phyloP scores from a whole-genome alignment of 2,888 invertebrate genomes.

The Meteorus colon region DNA sequence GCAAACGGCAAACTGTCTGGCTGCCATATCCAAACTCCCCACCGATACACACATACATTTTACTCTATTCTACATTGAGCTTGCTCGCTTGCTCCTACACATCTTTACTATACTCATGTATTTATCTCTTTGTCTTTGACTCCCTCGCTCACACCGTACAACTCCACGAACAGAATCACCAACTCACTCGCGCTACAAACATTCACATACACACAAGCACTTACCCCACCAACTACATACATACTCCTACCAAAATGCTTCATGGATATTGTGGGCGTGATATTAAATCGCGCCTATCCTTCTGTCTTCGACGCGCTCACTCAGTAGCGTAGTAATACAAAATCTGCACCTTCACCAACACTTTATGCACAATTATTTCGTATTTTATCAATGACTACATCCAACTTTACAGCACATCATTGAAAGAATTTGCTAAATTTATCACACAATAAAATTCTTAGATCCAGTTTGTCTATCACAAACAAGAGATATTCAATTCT shows the following conservation, averaged over 20 bases:
- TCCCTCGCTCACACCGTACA: slow-evolving; percentile 26
- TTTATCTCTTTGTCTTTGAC: slow-evolving; percentile 15
- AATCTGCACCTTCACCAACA: slow-evolving; percentile 9
- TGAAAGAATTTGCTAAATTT: not conserved
- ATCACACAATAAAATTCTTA: not conserved
- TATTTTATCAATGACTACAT: slow-evolving; percentile 1
- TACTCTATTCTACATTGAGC: slow-evolving; percentile 5
- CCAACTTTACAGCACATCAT: not conserved
- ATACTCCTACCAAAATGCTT: slow-evolving; percentile 31
- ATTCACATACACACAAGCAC: not conserved
- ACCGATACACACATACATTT: slow-evolving; percentile 52
- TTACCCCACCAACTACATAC: slow-evolving; percentile 20
- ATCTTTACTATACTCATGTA: not conserved
- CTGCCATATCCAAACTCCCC: slow-evolving; percentile 71
- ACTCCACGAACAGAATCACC: slow-evolving; percentile 3
- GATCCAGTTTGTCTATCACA: not conserved
- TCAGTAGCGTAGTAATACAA: slow-evolving; percentile 49
- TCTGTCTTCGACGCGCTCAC: slow-evolving; percentile 45
- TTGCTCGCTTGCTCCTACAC: slow-evolving; percentile 30
- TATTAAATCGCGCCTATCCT: slow-evolving; percentile 70
- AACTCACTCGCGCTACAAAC: not conserved
- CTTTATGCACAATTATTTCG: not conserved
- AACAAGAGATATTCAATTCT: not conserved
- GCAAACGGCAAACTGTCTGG: slow-evolving; percentile 72
- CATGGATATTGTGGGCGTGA: slow-evolving; percentile 67